Evolutionary conservation across 2,797 vertebrate species (phyloP).

Genomic region (Pseudochaenichthys georgianus): DNA sequence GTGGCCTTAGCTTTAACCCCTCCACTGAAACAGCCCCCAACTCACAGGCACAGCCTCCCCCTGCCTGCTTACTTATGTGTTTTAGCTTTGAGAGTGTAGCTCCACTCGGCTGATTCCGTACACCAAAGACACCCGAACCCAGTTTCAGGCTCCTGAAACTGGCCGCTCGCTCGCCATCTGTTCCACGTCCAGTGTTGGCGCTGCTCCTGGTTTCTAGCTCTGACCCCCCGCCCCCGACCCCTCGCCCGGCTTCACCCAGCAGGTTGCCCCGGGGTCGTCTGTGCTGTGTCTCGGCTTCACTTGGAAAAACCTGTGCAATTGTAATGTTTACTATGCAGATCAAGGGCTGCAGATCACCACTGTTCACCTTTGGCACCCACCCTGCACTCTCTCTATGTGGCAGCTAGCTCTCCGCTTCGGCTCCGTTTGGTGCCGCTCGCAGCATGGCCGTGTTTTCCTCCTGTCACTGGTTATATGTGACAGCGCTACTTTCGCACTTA

Average conservation of each 20-base stretch:
- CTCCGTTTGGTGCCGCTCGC: constrained; percentile 54
- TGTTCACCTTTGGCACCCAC: constrained; percentile 53
- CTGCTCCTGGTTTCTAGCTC: constrained; percentile 32
- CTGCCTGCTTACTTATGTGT: constrained; percentile 51
- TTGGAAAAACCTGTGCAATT: constrained; percentile 80
- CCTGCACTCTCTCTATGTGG: constrained; percentile 72
- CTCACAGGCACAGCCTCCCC: constrained; percentile 43
- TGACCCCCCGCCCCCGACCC: background rate
- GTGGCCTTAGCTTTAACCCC: constrained; percentile 91
- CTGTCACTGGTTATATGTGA: constrained; percentile 38
- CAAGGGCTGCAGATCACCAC: constrained; percentile 86
- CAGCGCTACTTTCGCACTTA: constrained; percentile 56
- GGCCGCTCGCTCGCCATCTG: constrained; percentile 57
- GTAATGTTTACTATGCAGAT: constrained; percentile 95
- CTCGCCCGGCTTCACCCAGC: constrained; percentile 66
- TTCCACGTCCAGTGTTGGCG: constrained; percentile 34
- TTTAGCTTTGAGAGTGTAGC: constrained; percentile 76
- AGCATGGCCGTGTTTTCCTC: constrained; percentile 58
- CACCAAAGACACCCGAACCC: constrained; percentile 81
- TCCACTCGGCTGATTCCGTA: constrained; percentile 78
- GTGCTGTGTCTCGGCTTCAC: constrained; percentile 78
- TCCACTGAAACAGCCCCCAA: constrained; percentile 45
- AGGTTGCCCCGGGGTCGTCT: constrained; percentile 77
- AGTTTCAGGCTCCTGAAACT: constrained; percentile 23
- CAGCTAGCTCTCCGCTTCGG: constrained; percentile 78